These are phyloP conservation scores for Chromoteleia sp. DNA, from an alignment of 2,888 invertebrate genomes.

Conservation along the genomic window DNA sequence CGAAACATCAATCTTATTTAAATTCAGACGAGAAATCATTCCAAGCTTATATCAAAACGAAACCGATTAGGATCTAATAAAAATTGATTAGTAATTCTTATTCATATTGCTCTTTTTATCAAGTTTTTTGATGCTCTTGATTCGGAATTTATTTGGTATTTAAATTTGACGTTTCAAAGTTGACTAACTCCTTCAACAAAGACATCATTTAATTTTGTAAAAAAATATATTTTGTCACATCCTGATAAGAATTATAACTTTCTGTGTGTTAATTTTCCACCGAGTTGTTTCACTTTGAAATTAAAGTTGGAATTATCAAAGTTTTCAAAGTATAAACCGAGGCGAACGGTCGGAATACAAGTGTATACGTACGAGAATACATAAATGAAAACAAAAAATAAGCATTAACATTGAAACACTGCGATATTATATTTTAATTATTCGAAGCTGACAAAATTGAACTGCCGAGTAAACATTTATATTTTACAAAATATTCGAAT, in stretches of 20 bases:
- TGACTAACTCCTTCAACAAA: slow-evolving; percentile 1
- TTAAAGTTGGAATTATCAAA: slow-evolving; percentile 54
- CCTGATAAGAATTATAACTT: slow-evolving; percentile 51
- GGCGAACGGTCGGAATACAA: slow-evolving; percentile 36
- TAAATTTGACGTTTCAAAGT: slow-evolving; percentile 16
- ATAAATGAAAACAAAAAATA: neutral
- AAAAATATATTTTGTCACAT: slow-evolving; percentile 39
- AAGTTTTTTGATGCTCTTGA: neutral
- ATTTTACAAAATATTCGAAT: no score
- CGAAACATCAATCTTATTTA: no score
- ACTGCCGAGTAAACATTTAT: no score
- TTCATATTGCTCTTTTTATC: no score
- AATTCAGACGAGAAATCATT: no score
- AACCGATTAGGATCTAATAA: no score
- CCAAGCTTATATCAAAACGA: no score
- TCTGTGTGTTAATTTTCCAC: slow-evolving; percentile 41
- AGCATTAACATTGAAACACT: neutral
- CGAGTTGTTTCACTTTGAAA: slow-evolving; percentile 50
- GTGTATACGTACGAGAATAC: neutral
- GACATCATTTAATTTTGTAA: slow-evolving; percentile 11
- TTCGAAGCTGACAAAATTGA: neutral
- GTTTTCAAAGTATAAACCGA: slow-evolving; percentile 42
- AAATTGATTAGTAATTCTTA: no score
- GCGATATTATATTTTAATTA: neutral
- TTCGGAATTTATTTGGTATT: slow-evolving; percentile 6